Evolutionary conservation across 2,113 vertebrate genomes (phyloP).

Genomic region (Zapus hudsonius): DNA sequence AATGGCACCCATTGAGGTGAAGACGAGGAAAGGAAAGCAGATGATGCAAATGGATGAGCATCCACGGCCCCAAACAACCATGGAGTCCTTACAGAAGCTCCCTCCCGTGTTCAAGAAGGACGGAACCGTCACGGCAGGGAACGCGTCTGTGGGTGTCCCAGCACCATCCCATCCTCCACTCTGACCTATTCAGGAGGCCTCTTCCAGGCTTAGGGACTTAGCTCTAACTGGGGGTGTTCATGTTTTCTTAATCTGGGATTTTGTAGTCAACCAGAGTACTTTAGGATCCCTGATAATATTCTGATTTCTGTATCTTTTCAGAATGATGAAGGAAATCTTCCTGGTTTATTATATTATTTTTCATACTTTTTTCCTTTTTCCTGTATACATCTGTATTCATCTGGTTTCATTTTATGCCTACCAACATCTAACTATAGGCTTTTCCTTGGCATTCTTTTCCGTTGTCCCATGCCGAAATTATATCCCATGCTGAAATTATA

Average conservation of each 20-base stretch:
- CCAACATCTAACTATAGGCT: not conserved
- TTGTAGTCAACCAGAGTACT: not conserved
- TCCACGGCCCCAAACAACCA: constrained; percentile 93
- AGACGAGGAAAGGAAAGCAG: constrained; percentile 93
- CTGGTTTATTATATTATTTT: not conserved
- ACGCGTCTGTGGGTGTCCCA: constrained; percentile 91
- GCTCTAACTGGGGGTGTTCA: not conserved
- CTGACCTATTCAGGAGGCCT: too few species aligned
- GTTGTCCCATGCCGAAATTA: not conserved
- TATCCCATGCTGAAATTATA: not conserved
- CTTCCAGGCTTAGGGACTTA: not conserved
- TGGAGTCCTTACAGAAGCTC: constrained; percentile 94
- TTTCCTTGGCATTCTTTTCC: constrained; percentile 5
- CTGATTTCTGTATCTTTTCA: constrained; percentile 31
- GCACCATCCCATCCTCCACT: not conserved
- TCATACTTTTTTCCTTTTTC: not conserved
- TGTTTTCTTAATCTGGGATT: not conserved
- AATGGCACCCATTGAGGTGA: constrained; percentile 95
- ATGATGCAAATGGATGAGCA: constrained; percentile 94
- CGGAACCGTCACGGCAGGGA: constrained; percentile 95
- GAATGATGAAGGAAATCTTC: not conserved
- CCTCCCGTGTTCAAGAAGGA: constrained; percentile 94
- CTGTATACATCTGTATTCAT: not conserved
- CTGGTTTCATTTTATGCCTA: constrained; percentile 10
- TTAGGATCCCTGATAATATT: not conserved